Conservation (phyloP, 2,888 invertebrate species). For the Eurytoma californica region DNA sequence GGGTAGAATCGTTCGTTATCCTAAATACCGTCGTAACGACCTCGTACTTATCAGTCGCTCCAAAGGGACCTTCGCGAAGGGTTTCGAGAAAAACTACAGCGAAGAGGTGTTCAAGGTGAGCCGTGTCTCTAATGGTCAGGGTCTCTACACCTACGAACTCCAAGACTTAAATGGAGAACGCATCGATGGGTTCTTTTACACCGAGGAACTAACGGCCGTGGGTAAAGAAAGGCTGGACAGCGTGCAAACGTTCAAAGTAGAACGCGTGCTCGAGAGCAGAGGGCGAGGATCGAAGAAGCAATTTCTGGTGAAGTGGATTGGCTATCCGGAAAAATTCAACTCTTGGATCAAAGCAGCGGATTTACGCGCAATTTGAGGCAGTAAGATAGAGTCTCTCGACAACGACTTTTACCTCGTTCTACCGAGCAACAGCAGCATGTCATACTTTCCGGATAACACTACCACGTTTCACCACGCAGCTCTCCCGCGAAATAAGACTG, state of each 20-base stretch:
- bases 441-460: constrained; percentile 61
- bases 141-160: constrained; percentile 58
- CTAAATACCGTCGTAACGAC: too few species aligned
- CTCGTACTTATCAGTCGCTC: neutral
- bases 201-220: constrained; percentile 29
- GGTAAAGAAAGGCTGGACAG: neutral
- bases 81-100: neutral
- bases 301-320: neutral
- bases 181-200: constrained; percentile 48
- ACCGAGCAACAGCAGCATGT: constrained; percentile 60
- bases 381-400: too few species aligned
- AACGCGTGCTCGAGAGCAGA: neutral
- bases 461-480: constrained; percentile 42
- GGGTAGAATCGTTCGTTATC: too few species aligned
- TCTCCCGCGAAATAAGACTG: constrained; percentile 13
- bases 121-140: neutral
- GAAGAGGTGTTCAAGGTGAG: neutral
- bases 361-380: neutral
- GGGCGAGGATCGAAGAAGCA: constrained; percentile 4
- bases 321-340: constrained; percentile 19
- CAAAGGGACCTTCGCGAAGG: neutral
- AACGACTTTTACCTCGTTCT: constrained; percentile 61
- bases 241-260: neutral
- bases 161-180: constrained; percentile 39
- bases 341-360: constrained; percentile 12